Base-by-base conservation (phyloP, 2,797 vertebrate species). In the Notoglanidium macrostoma region DNA sequence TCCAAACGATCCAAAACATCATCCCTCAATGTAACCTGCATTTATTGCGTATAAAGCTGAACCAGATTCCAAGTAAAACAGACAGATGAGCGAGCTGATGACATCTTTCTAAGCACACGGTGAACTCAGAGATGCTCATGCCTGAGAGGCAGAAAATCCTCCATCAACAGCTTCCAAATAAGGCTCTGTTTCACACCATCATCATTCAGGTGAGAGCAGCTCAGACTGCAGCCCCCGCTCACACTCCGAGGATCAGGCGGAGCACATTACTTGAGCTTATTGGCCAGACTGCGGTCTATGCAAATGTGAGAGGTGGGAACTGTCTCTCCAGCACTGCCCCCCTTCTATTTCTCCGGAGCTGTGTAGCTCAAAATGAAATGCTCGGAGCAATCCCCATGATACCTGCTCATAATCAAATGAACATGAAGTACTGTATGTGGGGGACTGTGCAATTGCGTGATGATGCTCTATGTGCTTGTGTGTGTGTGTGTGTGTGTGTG, bases 151-250 rank as follows among this genome's bases (percentile, higher is more conserved):
- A 77, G 93, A 94, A 93, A 91, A 91, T 93, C 92, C 94, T 95
- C 94, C 95, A 93, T 96, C 95, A 95, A 95, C 94, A 95, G 95
- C 96, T 96, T 95, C 96, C 95, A 97, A 97, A 97, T 96, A 96
- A 97, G 95, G 94, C 95, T 92, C 94, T 81, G 89, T 85, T 88
- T 92, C 91, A 93, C 94, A 93, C 95, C 92, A 92, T 93, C 92
- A 92, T 93, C 96, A 95, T 94, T 94, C 94, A 94, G 95, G 93
- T 95, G 94, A 87, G 88, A 94, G 91, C 92, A 87, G 70, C 90
- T 92, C 93, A 94, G 90, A 88, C 92, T 92, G 94, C 89, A 91
- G 87, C 91, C 92, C 92, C 93, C 92, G 74, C 95, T 92, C 91
- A 44, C 83, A 44, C 51, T 91, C 91, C 77, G 83, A 67, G 82